Percentiles rank a stretch among this genome's conserved stretches.
Evolutionary conservation across 64 coral and sea anemone species (phyloP).

Genomic region (Acropora yongei): DNA sequence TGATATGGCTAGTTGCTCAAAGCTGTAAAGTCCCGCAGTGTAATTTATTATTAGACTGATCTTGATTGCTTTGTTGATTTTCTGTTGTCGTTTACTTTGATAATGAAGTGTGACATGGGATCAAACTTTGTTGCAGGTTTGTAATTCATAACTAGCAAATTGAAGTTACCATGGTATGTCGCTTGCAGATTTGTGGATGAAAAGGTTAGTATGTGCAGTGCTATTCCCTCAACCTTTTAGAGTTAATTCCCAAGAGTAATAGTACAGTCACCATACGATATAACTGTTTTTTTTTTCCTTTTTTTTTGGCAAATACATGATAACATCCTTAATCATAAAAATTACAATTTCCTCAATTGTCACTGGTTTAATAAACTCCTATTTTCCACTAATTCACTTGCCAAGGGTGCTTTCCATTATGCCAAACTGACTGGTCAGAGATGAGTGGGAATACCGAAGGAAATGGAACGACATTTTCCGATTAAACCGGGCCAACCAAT

Average conservation of each 20-base stretch:
- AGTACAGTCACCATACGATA: neutral
- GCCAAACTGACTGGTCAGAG: too few species aligned
- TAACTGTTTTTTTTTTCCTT: too few species aligned
- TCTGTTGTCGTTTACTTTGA: slow-evolving; percentile 52
- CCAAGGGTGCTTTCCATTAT: too few species aligned
- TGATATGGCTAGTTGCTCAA: slow-evolving; percentile 17
- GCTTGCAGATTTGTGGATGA: slow-evolving; percentile 47
- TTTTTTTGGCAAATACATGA: too few species aligned
- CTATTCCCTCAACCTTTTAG: slow-evolving; percentile 7
- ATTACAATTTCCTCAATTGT: too few species aligned
- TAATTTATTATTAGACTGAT: slow-evolving; percentile 46
- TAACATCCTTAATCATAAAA: too few species aligned
- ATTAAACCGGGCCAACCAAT: too few species aligned
- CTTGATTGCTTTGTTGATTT: slow-evolving; percentile 53
- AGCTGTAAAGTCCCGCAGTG: neutral
- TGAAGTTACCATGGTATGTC: slow-evolving; percentile 68
- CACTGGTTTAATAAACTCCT: too few species aligned
- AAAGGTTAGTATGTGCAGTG: slow-evolving; percentile 33
- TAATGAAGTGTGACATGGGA: slow-evolving; percentile 30
- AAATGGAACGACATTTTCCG: too few species aligned
- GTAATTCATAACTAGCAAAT: slow-evolving; percentile 44
- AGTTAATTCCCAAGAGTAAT: neutral
- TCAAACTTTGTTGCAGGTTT: slow-evolving; percentile 48
- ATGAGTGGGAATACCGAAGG: too few species aligned
- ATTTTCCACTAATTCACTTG: too few species aligned